These are phyloP conservation scores for Enteromius mattozi DNA, from an alignment of 2,797 vertebrate species.

Conservation along the genomic window DNA sequence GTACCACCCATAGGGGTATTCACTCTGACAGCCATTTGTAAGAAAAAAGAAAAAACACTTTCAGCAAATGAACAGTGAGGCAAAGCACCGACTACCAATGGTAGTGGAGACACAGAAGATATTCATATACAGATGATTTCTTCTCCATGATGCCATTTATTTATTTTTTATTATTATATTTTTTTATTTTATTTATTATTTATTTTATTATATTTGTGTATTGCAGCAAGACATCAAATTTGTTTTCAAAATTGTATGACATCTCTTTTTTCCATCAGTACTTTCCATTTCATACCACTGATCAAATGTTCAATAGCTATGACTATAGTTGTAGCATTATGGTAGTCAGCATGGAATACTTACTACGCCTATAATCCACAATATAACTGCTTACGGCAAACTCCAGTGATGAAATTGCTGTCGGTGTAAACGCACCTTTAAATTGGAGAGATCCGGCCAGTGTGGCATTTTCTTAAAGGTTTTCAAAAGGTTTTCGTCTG, in stretches of 20 bases:
- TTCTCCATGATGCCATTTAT: background rate
- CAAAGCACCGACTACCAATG: background rate
- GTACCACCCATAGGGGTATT: background rate
- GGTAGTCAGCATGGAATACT: background rate
- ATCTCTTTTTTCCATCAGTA: background rate
- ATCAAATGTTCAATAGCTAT: background rate
- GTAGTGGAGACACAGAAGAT: background rate
- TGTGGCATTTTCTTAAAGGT: slow-evolving; percentile 3
- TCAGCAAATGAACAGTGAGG: background rate
- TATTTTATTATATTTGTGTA: background rate
- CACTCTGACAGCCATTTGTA: background rate
- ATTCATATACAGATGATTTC: background rate
- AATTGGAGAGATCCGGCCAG: background rate
- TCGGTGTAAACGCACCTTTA: background rate
- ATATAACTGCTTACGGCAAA: background rate
- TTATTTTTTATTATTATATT: background rate
- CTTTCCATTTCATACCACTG: background rate
- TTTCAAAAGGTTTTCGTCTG: slow-evolving; percentile 6
- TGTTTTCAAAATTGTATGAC: background rate
- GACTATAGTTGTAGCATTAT: background rate
- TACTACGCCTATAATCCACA: background rate
- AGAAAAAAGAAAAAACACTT: background rate
- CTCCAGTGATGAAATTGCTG: background rate
- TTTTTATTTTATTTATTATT: too few species aligned
- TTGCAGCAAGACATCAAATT: background rate